Evolutionary conservation across 1,140 invertebrate species (phyloP), one percentile per base, ranked within the genome.

Genomic region (Drosophila virilis): DNA sequence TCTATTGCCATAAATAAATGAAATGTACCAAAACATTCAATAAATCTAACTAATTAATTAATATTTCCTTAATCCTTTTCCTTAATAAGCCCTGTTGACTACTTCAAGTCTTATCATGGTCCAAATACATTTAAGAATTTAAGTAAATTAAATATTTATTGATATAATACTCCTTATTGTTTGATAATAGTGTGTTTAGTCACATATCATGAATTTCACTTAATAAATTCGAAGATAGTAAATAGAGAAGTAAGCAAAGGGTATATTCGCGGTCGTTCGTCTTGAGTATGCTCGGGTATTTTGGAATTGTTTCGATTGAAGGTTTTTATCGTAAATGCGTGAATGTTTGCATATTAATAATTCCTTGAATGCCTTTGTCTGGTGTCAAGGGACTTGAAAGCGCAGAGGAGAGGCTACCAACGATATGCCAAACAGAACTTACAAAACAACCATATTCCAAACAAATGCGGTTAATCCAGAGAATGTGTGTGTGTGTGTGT

Each of bases 371-470:
- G 13, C 60, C 50, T 33, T n/a, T 46, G 45, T 51, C 48, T 43
- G 61, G 40, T 33, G 33, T 55, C 69, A 50, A 43, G 69, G 69
- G 69, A 70, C 6, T 70, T 64, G 48, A 35, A n/a, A 45, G 8
- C 28, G 1, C 35, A 13, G 33, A 17, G 52, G 6, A 45, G 13
- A 65, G 22, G 10, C 6, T 50, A 22, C 28, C 38, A 35, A 50
- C 43, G 45, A 71, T 65, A 61, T 9, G 22, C 12, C 12, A 43
- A 33, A 55, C 10, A 37, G 50, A 75, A 86, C 83, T 88, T 89
- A 88, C 83, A 88, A 80, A 72, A 88, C 84, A 89, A 88, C 83
- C 83, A 88, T 88, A 83, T 88, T 86, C 83, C 83, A 88, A 74
- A 12, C 42, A 46, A 55, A 77, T 70, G 64, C 37, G 48, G 59